Percentiles rank a stretch among this genome's conserved stretches.
phyloP scores from a whole-genome alignment of 1,140 invertebrate species.

The Oscheius sp. region DNA sequence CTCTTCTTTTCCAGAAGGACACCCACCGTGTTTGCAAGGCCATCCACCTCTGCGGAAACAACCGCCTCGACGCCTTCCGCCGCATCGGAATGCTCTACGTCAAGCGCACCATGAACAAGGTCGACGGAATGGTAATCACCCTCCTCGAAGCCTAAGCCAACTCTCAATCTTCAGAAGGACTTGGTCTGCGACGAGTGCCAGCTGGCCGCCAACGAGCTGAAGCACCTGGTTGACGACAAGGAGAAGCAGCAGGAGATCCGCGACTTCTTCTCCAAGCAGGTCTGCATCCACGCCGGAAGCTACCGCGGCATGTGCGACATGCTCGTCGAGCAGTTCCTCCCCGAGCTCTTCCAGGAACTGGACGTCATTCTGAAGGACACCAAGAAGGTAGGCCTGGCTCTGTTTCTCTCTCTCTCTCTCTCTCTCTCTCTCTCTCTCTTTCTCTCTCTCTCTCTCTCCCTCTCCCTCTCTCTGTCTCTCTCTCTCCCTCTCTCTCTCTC shows the following conservation, averaged over 20 bases:
- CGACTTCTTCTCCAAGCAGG: conserved; percentile 47
- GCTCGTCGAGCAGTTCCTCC: conserved; percentile 52
- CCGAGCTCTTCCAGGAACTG: conserved; percentile 55
- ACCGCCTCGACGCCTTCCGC: conserved; percentile 55
- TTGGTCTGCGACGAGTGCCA: conserved; percentile 59
- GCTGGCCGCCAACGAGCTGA: conserved; percentile 55
- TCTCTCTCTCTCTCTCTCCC: neutral
- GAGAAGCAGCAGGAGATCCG: conserved; percentile 47
- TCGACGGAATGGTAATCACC: conserved; percentile 41
- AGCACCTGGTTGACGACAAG: conserved; percentile 45
- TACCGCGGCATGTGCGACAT: conserved; percentile 53
- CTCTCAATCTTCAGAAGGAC: conserved; percentile 45
- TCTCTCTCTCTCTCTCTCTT: neutral
- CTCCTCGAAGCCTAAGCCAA: too few species aligned
- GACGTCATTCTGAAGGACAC: conserved; percentile 47
- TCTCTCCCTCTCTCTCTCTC: too few species aligned
- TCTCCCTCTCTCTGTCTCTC: neutral
- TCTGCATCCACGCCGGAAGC: conserved; percentile 48
- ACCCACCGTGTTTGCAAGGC: conserved; percentile 49
- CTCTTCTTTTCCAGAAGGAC: conserved; percentile 49
- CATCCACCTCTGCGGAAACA: conserved; percentile 54
- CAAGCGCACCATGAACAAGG: conserved; percentile 42
- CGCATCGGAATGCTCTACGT: conserved; percentile 53
- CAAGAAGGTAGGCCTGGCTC: conserved; percentile 30
- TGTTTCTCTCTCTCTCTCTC: neutral